Base-by-base conservation (phyloP, 1,140 invertebrate genomes). In the Scaptomyza hsui region DNA sequence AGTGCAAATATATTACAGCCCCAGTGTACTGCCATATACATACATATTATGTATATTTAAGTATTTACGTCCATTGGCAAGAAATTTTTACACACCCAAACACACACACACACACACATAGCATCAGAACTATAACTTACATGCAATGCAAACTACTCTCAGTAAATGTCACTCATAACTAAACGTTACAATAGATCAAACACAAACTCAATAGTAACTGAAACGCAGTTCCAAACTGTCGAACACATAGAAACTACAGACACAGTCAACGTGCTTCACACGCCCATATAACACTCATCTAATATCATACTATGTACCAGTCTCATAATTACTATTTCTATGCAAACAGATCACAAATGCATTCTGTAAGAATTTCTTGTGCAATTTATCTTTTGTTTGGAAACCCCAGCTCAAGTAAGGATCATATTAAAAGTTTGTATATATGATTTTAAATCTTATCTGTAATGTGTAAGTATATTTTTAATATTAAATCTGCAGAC, bases 191-290 rank as follows among this genome's bases (percentile, higher is more conserved):
- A 86, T 78, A 86, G 82, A 75, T 75, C 74, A 86, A 82, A 65
- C 74, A 86, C 6, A 72, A 61, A 81, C 82, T 82, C 78, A 78
- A 82, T 86, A 88, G 82, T 86, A 86, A 88, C 81, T 86, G 78
- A 86, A 78, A 69, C 41, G 41, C 82, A 69, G 82, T 88, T 88
- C 61, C 35, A 88, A 88, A 88, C 82, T 88, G 78, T 39, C 78
- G 45, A 68, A 60, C 21, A 49, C 24, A 81, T 75, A 88, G 82
- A 88, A 88, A 86, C 82, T 86, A 86, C 75, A 86, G 82, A 86
- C 83, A 82, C 82, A 88, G 81, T 85, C 81, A 83, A 62, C 53
- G 55, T 67, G 63, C 63, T 67, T 67, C 63, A 67, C 53, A 67
- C 63, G 61, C 55, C 35, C 56, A 49, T 35, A 51, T 29, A 55